Evolutionary conservation across 2,797 vertebrate genomes (phyloP), one percentile per base, ranked within the genome.

Genomic region (Tragopan temminckii): DNA sequence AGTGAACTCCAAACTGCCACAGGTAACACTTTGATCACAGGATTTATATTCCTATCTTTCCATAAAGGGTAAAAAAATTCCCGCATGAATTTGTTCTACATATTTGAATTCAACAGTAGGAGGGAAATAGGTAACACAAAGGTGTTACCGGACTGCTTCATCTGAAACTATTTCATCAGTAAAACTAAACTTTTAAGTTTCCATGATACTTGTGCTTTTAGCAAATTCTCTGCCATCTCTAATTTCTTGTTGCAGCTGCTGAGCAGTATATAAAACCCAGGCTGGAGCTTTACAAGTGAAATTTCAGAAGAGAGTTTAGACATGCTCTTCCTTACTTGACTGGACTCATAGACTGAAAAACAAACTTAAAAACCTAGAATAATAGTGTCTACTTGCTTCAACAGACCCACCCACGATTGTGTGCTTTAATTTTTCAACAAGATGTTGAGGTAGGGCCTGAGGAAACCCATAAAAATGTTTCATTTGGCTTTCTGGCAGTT

Each of bases 401-500:
- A 77, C 46, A 81, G 81, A 86, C 46, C 74, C 96, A 84, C 90
- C 93, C 93, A 93, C 92, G 88, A 96, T 95, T 96, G 92, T 85
- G 74, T 78, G 57, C 58, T 95, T 96, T 96, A 93, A 92, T 95
- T 97, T 96, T 96, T 96, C 85, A 95, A 97, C 90, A 94, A 77
- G 82, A 95, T 94, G 81, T 84, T 55, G 72, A 97, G 75, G 86
- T 93, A 93, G 86, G 88, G 85, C 90, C 80, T 80, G 84, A 96
- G 93, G 93, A 98, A 97, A 92, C 88, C 88, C 93, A 94, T 96
- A 96, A 97, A 97, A 98, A 97, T 97, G 95, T 97, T 98, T 97
- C 85, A 81, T 96, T 98, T 98, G 97, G 96, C 95, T 80, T 94
- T 92, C 96, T 95, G 93, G 84, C 61, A 95, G 63, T 85, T 94